Evolutionary conservation across 2,797 vertebrate species (phyloP), one percentile per base, ranked within the genome.

Genomic region (Ctenochaetus hawaiiensis): DNA sequence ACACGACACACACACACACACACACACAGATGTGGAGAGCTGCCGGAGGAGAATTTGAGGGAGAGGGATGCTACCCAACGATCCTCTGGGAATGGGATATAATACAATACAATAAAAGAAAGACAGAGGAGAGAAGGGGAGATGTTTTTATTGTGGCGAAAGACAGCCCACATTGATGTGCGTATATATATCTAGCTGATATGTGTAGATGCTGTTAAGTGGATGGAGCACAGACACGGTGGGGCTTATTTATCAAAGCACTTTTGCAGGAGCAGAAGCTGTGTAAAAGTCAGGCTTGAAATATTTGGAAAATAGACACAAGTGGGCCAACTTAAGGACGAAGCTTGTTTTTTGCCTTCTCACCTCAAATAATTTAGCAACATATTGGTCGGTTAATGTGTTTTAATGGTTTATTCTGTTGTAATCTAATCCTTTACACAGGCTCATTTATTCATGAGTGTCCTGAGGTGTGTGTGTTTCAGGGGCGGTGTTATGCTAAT

Each of bases 61-160:
- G 82, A 60, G 82, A 73, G 81, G 78, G 79, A 48, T 34, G 61
- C 62, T 89, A 77, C 61, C 20, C 51, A 53, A 56, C 67, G 67
- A 86, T 75, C 94, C 91, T 89, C 65, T 88, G 84, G 83, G 89
- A 77, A 75, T 84, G 63, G 67, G 85, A 91, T 90, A 81, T 89
- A 87, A 89, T 62, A 91, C 87, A 91, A 90, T 78, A 89, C 84
- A 89, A 92, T 92, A 86, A 91, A 85, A 85, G 53, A 80, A 44
- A 87, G 69, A 92, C 48, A 82, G 52, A 80, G 70, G 75, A 80
- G 86, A 80, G 78, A 72, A 81, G 41, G 62, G 70, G 80, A 67
- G 80, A 76, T 84, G 67, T 73, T 89, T 83, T 90, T 91, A 91
- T 90, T 68, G 66, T 68, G 73, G 85, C 5, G 30, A 77, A 48